Evolutionary conservation across 2,888 invertebrate species (phyloP).

Genomic region (Agrotis exclamationis): DNA sequence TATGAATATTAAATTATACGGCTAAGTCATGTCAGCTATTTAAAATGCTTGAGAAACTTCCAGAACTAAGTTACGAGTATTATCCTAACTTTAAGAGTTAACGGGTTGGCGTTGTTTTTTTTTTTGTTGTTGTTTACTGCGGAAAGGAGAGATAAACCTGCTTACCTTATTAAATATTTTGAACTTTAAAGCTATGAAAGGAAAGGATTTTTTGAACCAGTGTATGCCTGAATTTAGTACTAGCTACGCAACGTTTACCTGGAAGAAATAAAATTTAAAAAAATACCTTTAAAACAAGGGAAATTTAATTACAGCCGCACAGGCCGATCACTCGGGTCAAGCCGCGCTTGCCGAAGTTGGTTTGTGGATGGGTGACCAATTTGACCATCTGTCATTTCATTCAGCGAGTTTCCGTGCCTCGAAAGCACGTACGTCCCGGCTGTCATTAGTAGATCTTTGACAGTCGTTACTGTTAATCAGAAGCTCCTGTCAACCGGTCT

Average conservation of each 20-base stretch:
- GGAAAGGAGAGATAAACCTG: constrained; percentile 6
- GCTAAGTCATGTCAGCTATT: constrained; percentile 16
- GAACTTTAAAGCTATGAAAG: constrained; percentile 26
- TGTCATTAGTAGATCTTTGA: too few relatives aligned
- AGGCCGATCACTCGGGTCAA: too few relatives aligned
- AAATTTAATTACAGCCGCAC: too few relatives aligned
- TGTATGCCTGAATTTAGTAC: background rate
- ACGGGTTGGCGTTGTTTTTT: constrained; percentile 5
- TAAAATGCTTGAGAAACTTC: constrained; percentile 23
- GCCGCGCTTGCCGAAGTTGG: too few relatives aligned
- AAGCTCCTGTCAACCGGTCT: too few relatives aligned
- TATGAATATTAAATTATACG: constrained; percentile 36
- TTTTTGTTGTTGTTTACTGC: constrained; percentile 12
- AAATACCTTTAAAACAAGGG: background rate
- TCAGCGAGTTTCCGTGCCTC: too few relatives aligned
- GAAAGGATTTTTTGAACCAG: constrained; percentile 3
- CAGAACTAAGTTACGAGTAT: constrained; percentile 9
- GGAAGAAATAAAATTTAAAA: background rate
- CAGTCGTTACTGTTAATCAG: too few relatives aligned
- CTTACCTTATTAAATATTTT: background rate
- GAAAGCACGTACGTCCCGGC: too few relatives aligned
- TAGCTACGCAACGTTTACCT: background rate
- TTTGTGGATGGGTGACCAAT: too few relatives aligned
- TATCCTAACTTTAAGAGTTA: constrained; percentile 8
- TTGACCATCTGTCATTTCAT: too few relatives aligned